Evolutionary conservation across 1,140 invertebrate genomes (phyloP).

Genomic region (Battus philenor): DNA sequence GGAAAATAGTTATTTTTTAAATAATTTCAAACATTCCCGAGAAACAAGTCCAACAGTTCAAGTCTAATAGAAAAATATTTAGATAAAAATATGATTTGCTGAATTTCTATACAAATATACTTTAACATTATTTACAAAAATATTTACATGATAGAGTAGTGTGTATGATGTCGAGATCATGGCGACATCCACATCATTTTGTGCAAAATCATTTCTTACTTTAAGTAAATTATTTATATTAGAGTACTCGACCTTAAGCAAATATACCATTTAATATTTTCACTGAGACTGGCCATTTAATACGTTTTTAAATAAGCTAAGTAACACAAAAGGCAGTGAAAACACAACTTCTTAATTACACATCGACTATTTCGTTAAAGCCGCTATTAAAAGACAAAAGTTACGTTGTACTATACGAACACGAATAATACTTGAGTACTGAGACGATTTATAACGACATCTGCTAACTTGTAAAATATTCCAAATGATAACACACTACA

Average conservation of each 20-base stretch:
- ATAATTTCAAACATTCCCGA: slow-evolving; percentile 16
- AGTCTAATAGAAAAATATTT: slow-evolving; percentile 65
- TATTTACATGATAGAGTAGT: slow-evolving; percentile 40
- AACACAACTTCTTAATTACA: slow-evolving; percentile 1
- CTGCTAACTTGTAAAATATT: too few relatives aligned
- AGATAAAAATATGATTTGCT: slow-evolving; percentile 57
- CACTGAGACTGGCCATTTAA: background rate
- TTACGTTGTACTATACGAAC: background rate
- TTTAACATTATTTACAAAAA: slow-evolving; percentile 43
- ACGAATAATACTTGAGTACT: too few relatives aligned
- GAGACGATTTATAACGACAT: too few relatives aligned
- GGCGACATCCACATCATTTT: background rate
- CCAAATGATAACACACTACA: slow-evolving; percentile 1
- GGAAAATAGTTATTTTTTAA: background rate
- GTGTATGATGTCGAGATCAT: slow-evolving; percentile 1
- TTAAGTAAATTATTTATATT: background rate
- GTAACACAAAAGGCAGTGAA: slow-evolving; percentile 12
- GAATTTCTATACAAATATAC: slow-evolving; percentile 59
- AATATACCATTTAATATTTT: background rate
- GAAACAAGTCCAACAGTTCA: slow-evolving; percentile 22
- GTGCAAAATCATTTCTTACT: slow-evolving; percentile 9
- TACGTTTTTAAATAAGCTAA: background rate
- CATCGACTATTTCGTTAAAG: slow-evolving; percentile 4
- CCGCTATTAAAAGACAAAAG: too few relatives aligned
- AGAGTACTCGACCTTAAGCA: background rate